These are phyloP conservation scores for Oxyteleia sp. DNA, from an alignment of 2,888 invertebrate genomes.

Conservation along the genomic window DNA sequence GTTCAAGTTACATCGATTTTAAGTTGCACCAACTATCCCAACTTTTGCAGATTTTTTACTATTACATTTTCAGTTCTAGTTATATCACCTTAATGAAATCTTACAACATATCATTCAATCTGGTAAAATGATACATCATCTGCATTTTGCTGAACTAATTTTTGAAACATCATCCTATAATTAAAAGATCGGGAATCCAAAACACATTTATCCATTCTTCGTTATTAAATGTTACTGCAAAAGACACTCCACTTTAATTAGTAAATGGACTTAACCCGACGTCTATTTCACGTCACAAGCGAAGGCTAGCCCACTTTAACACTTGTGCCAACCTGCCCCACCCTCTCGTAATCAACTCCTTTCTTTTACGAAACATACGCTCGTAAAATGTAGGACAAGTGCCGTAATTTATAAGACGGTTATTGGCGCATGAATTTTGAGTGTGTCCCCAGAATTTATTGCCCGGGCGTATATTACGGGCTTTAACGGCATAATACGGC, in stretches of 20 bases:
- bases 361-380: conserved; percentile 25
- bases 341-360: conserved; percentile 23
- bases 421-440: conserved; percentile 64
- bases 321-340: not conserved
- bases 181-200: too few relatives aligned
- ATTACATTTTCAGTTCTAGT: too few relatives aligned
- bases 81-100: too few relatives aligned
- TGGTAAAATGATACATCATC: too few relatives aligned
- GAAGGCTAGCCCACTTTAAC: conserved; percentile 2
- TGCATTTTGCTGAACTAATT: too few relatives aligned
- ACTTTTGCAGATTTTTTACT: too few relatives aligned
- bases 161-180: too few relatives aligned
- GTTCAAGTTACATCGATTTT: too few relatives aligned
- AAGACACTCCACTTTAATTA: not conserved
- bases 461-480: conserved; percentile 44
- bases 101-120: too few relatives aligned
- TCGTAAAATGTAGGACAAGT: conserved; percentile 49
- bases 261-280: not conserved
- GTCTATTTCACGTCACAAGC: not conserved
- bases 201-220: too few relatives aligned
- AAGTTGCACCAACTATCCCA: too few relatives aligned
- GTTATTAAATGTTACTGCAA: too few relatives aligned
- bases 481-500: conserved; percentile 53
- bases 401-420: conserved; percentile 53
- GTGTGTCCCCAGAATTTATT: conserved; percentile 52